phyloP scores from a whole-genome alignment of 2,113 vertebrate genomes.

The Phainopepla nitens region DNA sequence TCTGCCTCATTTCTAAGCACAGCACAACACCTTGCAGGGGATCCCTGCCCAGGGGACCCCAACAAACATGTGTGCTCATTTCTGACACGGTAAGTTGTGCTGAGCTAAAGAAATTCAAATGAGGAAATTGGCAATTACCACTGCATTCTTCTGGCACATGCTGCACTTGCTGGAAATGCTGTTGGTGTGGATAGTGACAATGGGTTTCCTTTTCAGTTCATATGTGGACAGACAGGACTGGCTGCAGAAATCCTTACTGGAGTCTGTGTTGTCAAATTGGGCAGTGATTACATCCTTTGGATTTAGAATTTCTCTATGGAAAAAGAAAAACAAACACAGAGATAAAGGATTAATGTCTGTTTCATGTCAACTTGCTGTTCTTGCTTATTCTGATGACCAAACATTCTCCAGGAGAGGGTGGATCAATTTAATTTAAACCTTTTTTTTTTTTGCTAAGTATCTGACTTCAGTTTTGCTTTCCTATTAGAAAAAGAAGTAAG shows the following conservation, averaged over 20 bases:
- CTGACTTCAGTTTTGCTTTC: not conserved
- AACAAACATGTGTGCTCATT: not conserved
- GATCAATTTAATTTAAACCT: not conserved
- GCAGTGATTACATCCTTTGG: slow-evolving; percentile 89
- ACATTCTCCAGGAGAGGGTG: not conserved
- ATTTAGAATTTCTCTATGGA: slow-evolving; percentile 82
- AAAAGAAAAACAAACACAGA: not conserved
- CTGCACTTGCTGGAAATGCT: slow-evolving; percentile 88
- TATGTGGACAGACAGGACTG: slow-evolving; percentile 86
- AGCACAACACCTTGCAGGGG: too few species aligned
- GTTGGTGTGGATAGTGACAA: slow-evolving; percentile 70
- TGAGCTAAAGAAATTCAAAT: not conserved
- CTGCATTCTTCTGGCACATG: slow-evolving; percentile 86
- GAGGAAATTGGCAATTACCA: slow-evolving; percentile 71
- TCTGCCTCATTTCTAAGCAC: too few species aligned
- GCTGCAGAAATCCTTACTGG: slow-evolving; percentile 92
- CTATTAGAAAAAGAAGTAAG: not conserved
- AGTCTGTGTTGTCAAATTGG: slow-evolving; percentile 83
- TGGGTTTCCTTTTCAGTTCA: slow-evolving; percentile 81
- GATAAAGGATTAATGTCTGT: not conserved
- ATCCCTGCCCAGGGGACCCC: too few species aligned
- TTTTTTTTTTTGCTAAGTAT: not conserved
- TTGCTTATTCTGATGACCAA: not conserved
- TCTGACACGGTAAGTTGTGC: not conserved
- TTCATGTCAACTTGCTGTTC: not conserved